These are phyloP conservation scores for Nymphalis io DNA, from an alignment of 1,140 invertebrate genomes.

Conservation along the genomic window DNA sequence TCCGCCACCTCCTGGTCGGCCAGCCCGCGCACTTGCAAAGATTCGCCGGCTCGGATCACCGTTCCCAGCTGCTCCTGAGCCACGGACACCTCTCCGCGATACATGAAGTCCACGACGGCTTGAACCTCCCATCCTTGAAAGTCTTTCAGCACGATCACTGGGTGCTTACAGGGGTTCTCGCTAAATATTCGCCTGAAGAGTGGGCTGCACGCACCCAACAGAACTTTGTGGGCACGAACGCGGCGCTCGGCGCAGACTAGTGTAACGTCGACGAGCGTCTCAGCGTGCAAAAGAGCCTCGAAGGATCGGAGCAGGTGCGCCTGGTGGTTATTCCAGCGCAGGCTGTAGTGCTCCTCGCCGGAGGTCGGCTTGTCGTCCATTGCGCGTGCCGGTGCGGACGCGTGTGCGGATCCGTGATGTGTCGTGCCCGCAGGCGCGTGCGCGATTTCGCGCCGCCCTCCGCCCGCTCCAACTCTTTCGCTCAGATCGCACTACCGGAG, in stretches of 20 bases:
- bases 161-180: constrained; percentile 96
- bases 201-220: constrained; percentile 94
- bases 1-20: constrained; percentile 84
- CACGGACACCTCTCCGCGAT: constrained; percentile 93
- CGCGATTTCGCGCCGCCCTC: constrained; percentile 65
- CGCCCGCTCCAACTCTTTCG: constrained; percentile 71
- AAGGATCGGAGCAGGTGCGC: constrained; percentile 92
- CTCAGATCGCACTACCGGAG: constrained; percentile 63
- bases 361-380: constrained; percentile 71
- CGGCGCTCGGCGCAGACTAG: constrained; percentile 91
- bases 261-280: constrained; percentile 93
- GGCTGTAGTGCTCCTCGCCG: constrained; percentile 90
- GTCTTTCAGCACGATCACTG: constrained; percentile 94
- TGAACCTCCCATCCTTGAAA: constrained; percentile 92
- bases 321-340: constrained; percentile 96
- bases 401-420: constrained; percentile 56
- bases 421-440: constrained; percentile 57
- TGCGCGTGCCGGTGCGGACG: constrained; percentile 58
- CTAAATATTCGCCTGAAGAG: constrained; percentile 94
- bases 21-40: constrained; percentile 89
- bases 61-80: constrained; percentile 90
- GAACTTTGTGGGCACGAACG: constrained; percentile 93
- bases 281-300: constrained; percentile 90
- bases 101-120: constrained; percentile 95
- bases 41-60: constrained; percentile 92